Base-by-base conservation (phyloP, 2,113 vertebrate genomes). In the Salvator merianae region DNA sequence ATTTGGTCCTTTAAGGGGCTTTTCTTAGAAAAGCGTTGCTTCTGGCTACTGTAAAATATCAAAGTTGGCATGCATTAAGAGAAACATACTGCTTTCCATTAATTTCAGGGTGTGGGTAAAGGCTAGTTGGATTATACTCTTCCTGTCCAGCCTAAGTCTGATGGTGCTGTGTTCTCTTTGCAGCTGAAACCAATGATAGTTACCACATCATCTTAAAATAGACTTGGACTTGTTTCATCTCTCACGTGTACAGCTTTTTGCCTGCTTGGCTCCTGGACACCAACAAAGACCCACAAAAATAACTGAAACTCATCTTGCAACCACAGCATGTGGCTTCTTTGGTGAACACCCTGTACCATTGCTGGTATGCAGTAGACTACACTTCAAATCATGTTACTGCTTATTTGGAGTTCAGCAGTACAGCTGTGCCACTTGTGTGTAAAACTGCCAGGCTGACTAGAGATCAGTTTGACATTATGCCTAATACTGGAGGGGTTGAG, bases 201-300 rank as follows among this genome's bases (percentile, higher is more conserved):
- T 99, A 98, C 95, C 98, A 98, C 91, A 97, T 99, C 93, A 98
- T 99, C 94, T 87, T 99, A 83, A 99, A 99, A 90, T 99, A 97
- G 97, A 75, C 7, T 0, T 0, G 72, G 73, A n/a, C 1, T 85
- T 9, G 78, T 82, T 88, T 83, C 73, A 53, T n/a, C 0, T 82
- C 70, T 1, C 47, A 1, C 68, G 38, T 22, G 77, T 85, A 78
- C 47, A 73, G 53, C 77, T 79, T 85, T 72, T 81, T 71, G 5
- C 82, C 79, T 78, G 40, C 86, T 73, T 36, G 55, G 73, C 84
- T 87, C 86, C 16, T 71, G 84, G 82, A 84, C 28, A 4, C 8
- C 16, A 82, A 70, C 82, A 53, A 88, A 90, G 81, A 86, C 38
- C 90, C 89, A 63, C 71, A 72, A 86, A 82, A 91, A 70, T 75